Base-by-base conservation (phyloP, 2,113 vertebrate genomes). In the Xerus inauris region DNA sequence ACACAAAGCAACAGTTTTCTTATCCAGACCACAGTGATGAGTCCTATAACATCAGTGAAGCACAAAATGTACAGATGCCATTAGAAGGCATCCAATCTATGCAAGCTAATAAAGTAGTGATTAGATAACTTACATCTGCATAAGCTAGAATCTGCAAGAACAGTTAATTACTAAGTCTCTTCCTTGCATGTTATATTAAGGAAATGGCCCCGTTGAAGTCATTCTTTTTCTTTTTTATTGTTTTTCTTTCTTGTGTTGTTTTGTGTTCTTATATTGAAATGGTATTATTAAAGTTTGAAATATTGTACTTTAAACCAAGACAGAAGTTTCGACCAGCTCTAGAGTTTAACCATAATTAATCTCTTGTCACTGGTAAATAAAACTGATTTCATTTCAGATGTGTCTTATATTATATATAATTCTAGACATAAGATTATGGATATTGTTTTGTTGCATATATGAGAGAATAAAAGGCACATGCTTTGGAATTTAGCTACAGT, bases 121-220 rank as follows among this genome's bases (percentile, higher is more conserved):
- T 97, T 98, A 95, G 45, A 93, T 92, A 97, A 97, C 67, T 95
- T 97, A 94, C 91, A 97, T 98, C 96, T 97, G 85, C 91, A 94
- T 92, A 95, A 94, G 47, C 54, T 86, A 95, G 97, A 98, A 96
- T 73, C 94, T n/a, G 24, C 0, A 0, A 97, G 64, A 97, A 79
- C 24, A 82, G 87, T 97, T 98, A 97, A 98, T 98, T 97, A 96
- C 64, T 91, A 97, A 98, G 87, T 82, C 45, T 95, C 84, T 85
- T 89, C 51, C 88, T 90, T 97, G 91, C 22, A 24, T 95, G 40
- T 96, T 97, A 82, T 95, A 59, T 98, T 97, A 87, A 95, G 90
- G 45, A 97, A 98, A 98, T 97, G 96, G 64, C 32, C 7, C 71
- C 59, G 72, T 6, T 76, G 87, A 73, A 97, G 92, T 95, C 16